Conservation (phyloP, 2,888 invertebrate genomes). For the Macrosiphum euphorbiae region DNA sequence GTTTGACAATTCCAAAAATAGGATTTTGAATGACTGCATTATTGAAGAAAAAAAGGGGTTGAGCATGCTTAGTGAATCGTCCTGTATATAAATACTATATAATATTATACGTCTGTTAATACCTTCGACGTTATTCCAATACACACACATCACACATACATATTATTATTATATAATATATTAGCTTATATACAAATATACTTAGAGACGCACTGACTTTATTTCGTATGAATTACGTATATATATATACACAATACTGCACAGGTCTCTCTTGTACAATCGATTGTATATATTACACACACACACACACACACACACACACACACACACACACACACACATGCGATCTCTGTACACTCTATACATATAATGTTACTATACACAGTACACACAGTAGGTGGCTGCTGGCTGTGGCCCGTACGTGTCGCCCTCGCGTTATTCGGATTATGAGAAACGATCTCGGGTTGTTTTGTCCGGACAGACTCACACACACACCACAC, state of each 20-base stretch:
- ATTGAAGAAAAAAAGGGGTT: too few species aligned
- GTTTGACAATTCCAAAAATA: too few species aligned
- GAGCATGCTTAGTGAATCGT: too few species aligned
- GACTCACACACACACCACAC: background rate
- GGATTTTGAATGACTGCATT: too few species aligned
- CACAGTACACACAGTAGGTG: background rate
- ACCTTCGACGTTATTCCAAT: background rate
- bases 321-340: background rate
- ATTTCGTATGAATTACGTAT: too few species aligned
- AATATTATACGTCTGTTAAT: background rate
- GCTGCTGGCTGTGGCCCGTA: background rate
- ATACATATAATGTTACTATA: background rate
- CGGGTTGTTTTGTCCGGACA: conserved; percentile 11
- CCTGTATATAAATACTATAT: too few species aligned
- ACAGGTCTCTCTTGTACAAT: too few species aligned
- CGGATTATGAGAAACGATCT: conserved; percentile 42
- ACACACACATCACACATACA: background rate
- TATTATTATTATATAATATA: background rate
- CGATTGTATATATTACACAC: background rate
- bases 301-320: background rate
- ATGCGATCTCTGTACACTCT: background rate
- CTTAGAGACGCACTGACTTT: background rate
- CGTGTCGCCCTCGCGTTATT: conserved; percentile 24
- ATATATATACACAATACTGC: background rate
- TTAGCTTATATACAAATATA: background rate